Percentiles rank a stretch among this genome's conserved stretches.
These are phyloP conservation scores for Forbesichthys agassizii DNA, from an alignment of 2,113 vertebrate species.

Conservation along the genomic window DNA sequence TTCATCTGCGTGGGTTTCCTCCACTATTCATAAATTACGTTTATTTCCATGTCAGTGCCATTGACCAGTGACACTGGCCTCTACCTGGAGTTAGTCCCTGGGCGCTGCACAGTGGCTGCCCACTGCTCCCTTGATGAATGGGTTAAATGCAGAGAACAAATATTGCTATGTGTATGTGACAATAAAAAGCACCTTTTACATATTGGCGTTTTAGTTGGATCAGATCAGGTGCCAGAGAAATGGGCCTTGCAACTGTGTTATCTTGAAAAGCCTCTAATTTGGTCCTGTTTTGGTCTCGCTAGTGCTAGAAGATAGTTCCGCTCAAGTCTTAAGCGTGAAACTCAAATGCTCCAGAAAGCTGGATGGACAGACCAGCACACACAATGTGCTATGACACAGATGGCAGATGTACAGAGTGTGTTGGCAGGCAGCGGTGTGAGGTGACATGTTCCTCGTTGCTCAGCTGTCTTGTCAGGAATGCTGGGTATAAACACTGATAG, in stretches of 20 bases:
- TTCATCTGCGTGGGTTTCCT: conserved; percentile 3
- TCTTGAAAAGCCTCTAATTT: conserved; percentile 37
- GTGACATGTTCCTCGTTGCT: conserved; percentile 24
- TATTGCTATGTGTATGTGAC: too few relatives aligned
- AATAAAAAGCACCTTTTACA: background rate
- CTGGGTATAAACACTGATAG: conserved; percentile 26
- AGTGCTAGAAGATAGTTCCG: conserved; percentile 16
- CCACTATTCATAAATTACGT: too few relatives aligned
- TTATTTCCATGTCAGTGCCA: too few relatives aligned
- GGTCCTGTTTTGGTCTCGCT: background rate
- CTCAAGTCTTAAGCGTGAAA: conserved; percentile 12
- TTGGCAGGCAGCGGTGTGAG: conserved; percentile 4
- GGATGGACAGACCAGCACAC: conserved; percentile 17
- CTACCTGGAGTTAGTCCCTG: too few relatives aligned
- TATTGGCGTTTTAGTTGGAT: conserved; percentile 25
- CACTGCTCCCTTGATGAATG: too few relatives aligned
- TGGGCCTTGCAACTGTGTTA: conserved; percentile 19
- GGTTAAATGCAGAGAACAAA: too few relatives aligned
- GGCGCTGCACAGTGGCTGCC: too few relatives aligned
- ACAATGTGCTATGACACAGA: background rate
- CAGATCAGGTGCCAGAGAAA: conserved; percentile 32
- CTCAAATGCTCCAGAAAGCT: conserved; percentile 1
- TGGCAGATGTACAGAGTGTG: conserved; percentile 3
- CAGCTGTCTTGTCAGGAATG: conserved; percentile 43
- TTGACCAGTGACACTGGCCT: too few relatives aligned